Conservation (phyloP, 2,797 vertebrate species). For the Myripristis murdjan region DNA sequence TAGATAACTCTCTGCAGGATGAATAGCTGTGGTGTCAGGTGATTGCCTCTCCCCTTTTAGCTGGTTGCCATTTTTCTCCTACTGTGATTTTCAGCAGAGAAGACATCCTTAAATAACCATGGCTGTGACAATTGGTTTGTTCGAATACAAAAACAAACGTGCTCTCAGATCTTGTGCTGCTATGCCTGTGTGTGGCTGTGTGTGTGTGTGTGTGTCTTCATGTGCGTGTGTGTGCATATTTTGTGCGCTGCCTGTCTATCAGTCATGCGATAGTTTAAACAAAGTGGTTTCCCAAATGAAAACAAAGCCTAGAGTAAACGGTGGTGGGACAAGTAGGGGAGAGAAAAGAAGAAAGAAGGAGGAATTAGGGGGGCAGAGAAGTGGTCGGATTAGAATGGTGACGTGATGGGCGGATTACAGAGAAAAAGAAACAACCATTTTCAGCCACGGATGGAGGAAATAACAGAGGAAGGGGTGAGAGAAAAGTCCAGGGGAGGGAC, state of each 20-base stretch:
- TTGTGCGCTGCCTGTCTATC: slow-evolving; percentile 22
- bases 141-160: slow-evolving; percentile 42
- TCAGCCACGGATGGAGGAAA: slow-evolving; percentile 33
- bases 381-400: slow-evolving; percentile 43
- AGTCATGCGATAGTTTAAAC: slow-evolving; percentile 2
- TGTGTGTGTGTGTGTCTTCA: slow-evolving; percentile 9
- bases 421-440: slow-evolving; percentile 36
- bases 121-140: slow-evolving; percentile 49
- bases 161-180: slow-evolving; percentile 15
- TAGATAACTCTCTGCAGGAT: slow-evolving; percentile 50
- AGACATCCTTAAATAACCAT: slow-evolving; percentile 59
- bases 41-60: slow-evolving; percentile 56
- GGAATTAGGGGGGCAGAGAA: slow-evolving; percentile 35
- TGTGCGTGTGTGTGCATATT: slow-evolving; percentile 5
- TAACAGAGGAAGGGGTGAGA: slow-evolving; percentile 14
- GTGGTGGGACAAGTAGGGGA: slow-evolving; percentile 14
- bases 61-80: slow-evolving; percentile 31
- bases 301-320: slow-evolving; percentile 24
- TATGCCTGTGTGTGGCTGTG: background rate
- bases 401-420: slow-evolving; percentile 50
- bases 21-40: slow-evolving; percentile 68
- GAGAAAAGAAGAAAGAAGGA: slow-evolving; percentile 18
- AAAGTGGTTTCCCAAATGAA: background rate
- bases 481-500: background rate
- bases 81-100: slow-evolving; percentile 49